A percentile compares a stretch with the other conserved stretches of the same genome.
Evolutionary conservation across 2,888 invertebrate genomes (phyloP).

Genomic region (Tortrix viridana): DNA sequence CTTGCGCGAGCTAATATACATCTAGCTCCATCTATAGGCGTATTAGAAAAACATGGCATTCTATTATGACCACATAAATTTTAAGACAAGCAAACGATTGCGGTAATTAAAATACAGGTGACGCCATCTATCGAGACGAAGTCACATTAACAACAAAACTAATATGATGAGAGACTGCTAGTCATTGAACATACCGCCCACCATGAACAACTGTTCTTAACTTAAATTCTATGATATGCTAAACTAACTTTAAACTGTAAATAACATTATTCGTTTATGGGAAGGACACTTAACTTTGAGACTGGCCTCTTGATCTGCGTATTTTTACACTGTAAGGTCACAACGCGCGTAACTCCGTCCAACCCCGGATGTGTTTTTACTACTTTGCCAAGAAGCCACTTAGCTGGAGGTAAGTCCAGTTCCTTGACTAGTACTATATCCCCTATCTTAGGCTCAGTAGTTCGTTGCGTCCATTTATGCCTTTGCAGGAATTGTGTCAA

Average conservation of each 20-base stretch:
- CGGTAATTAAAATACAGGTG: too few relatives aligned
- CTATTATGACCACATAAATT: too few relatives aligned
- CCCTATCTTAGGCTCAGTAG: constrained; percentile 8
- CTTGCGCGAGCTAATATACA: too few relatives aligned
- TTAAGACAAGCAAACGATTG: too few relatives aligned
- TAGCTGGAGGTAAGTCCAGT: constrained; percentile 2
- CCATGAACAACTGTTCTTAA: constrained; percentile 9
- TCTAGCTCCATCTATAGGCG: too few relatives aligned
- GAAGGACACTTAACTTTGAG: not conserved
- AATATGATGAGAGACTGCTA: too few relatives aligned
- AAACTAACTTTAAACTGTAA: too few relatives aligned
- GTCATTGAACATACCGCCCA: constrained; percentile 1
- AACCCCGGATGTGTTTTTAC: constrained; percentile 40
- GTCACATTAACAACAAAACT: too few relatives aligned
- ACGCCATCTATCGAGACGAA: too few relatives aligned
- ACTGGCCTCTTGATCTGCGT: not conserved
- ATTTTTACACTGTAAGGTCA: constrained; percentile 22
- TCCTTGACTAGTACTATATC: constrained; percentile 1
- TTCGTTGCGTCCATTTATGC: constrained; percentile 4
- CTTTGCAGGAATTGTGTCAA: not conserved
- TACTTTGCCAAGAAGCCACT: constrained; percentile 41
- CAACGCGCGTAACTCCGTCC: constrained; percentile 43
- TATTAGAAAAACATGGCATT: too few relatives aligned
- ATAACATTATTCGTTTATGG: not conserved
- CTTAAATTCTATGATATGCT: not conserved